A percentile compares a stretch with the other conserved stretches of the same genome.
Conservation (phyloP, 1,140 invertebrate genomes). For the Bombus cullumanus region DNA sequence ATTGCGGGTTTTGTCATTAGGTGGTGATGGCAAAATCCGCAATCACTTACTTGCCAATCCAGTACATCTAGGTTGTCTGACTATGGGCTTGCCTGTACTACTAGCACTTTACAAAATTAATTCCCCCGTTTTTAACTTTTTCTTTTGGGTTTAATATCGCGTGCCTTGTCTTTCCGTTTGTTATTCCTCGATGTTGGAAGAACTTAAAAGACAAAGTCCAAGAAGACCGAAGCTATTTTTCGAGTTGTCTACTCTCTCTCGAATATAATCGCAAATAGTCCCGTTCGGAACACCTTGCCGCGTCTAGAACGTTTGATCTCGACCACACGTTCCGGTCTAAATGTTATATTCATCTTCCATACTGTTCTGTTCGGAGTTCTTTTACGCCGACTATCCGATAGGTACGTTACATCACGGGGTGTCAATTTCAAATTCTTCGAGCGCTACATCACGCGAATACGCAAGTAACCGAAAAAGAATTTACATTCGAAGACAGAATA, state of each 20-base stretch:
- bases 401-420: not conserved
- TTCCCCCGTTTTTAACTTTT: rapidly evolving
- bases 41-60: too few species aligned
- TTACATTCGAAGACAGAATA: not conserved
- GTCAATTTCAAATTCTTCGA: not conserved
- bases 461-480: not conserved
- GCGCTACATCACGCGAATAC: not conserved
- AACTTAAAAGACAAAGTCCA: too few species aligned
- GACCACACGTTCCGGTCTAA: not conserved
- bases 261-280: not conserved
- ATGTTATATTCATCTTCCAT: not conserved
- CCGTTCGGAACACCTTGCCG: not conserved
- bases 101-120: too few species aligned
- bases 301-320: not conserved
- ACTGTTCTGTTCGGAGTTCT: not conserved
- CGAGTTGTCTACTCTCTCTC: not conserved
- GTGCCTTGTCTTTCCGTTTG: not conserved
- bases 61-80: too few species aligned
- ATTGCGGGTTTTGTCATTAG: too few species aligned
- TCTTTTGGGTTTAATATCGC: not conserved
- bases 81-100: too few species aligned
- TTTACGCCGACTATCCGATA: not conserved
- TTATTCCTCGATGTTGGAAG: not conserved
- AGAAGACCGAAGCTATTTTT: not conserved
- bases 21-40: too few species aligned